Evolutionary conservation across 2,797 vertebrate genomes (phyloP), one percentile per base, ranked within the genome.

Genomic region (Catharus ustulatus): DNA sequence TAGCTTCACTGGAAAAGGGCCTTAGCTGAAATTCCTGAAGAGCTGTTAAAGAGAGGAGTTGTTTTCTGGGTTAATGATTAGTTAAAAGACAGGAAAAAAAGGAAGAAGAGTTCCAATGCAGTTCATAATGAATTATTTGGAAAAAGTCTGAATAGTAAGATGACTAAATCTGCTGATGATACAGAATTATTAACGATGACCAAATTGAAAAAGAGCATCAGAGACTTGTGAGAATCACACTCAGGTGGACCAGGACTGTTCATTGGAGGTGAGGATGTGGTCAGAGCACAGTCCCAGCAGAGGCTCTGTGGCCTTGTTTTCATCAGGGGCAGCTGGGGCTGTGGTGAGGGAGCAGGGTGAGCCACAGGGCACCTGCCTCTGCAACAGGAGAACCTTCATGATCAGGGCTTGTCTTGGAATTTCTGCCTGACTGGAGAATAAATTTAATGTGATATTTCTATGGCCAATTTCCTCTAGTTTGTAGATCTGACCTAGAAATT

Each of bases 371-470:
- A 46, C 14, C 40, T 73, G 57, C 32, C 62, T 78, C 43, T 75
- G 38, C 40, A 16, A 0, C 54, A 72, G 64, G 57, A 62, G 74
- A 48, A 52, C 23, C 19, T 69, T 64, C 27, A 30, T 17, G 18
- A 14, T 58, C 40, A 30, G 42, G 42, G n/a, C 20, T 45, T 90
- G n/a, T 54, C 67, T 84, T 29, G 87, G 69, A 36, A 62, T 62
- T 86, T 57, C 76, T 90, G 46, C 38, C n/a, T 16, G 14, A 34
- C 67, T 64, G 42, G 49, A 72, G 43, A 46, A 32, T 51, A 73
- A 91, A 82, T 59, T 66, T 72, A 27, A 32, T 87, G 51, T 23
- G 63, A 38, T 94, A 23, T 64, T 94, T 95, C 93, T 75, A 91
- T 73, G 67, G 15, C 42, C 19, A 8, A 30, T 79, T 78, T 93